Conservation (phyloP, 2,113 vertebrate species). For the Trogon surrucura region DNA sequence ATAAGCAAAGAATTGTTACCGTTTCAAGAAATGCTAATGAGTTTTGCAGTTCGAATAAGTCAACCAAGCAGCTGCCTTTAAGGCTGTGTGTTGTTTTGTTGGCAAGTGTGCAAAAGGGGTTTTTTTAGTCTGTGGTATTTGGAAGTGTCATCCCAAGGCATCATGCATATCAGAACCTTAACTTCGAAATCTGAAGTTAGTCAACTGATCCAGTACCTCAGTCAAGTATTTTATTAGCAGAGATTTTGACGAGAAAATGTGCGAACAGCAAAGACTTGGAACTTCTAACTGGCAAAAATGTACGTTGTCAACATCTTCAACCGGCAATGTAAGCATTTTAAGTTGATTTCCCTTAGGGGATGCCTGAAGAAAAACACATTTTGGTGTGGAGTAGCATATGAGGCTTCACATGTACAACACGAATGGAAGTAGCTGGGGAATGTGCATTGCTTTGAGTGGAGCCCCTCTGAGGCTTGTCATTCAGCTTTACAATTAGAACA, state of each 20-base stretch:
- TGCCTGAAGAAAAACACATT: not conserved
- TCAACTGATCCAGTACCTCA: not conserved
- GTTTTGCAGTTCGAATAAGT: not conserved
- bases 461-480: not conserved
- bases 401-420: not conserved
- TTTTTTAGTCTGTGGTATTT: not conserved
- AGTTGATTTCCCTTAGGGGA: not conserved
- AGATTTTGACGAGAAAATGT: not conserved
- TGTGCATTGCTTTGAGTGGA: not conserved
- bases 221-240: not conserved
- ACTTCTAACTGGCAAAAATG: not conserved
- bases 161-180: not conserved
- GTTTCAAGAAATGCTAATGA: not conserved
- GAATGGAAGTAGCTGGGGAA: not conserved
- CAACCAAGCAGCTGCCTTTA: not conserved
- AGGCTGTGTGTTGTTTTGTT: not conserved
- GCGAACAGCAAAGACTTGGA: not conserved
- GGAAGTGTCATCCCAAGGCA: not conserved
- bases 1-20: not conserved
- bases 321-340: not conserved
- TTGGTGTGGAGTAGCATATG: not conserved
- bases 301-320: not conserved
- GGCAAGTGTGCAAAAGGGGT: not conserved
- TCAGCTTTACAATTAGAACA: not conserved
- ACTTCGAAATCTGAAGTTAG: not conserved